Evolutionary conservation across 2,797 vertebrate genomes (phyloP), one percentile per base, ranked within the genome.

Genomic region (Oophaga sylvatica): DNA sequence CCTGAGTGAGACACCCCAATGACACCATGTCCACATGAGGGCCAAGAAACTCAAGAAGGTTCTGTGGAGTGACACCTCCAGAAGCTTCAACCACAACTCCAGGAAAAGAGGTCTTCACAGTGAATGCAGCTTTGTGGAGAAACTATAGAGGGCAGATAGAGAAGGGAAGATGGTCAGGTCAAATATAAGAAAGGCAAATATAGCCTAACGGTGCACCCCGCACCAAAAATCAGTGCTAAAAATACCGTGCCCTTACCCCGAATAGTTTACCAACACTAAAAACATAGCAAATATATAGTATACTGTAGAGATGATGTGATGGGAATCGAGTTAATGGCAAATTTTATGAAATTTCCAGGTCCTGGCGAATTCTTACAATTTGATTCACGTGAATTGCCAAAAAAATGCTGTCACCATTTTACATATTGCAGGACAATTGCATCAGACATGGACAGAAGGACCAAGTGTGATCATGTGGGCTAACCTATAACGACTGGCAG

Each of bases 1-100:
- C 96, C 86, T 97, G 96, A 6, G 96, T 97, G 71, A 97, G 94
- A 90, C 95, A 95, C 53, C 97, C 96, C 87, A 97, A 87, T 0
- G 97, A 97, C 89, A 97, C 92, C 65, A 97, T 85, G 12, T 97
- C 95, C 1, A 97, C 90, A 19, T 94, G 90, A 5, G 95, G 92
- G 10, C 95, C 95, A 5, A 96, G 94, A 91, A 94, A 96, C 56
- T 86, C 81, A 0, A 90, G 29, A 0, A 97, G 35, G 63, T 92
- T 95, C 4, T 90, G 90, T 17, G 94, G 92, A 0, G 90, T 94
- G 84, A 97, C 78, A 3, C 96, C 96, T 73, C 97, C 96, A 1
- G 96, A 97, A 71, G 95, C 96, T 90, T 97, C 96, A 57, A 97
- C 93, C 0, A 92, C 89, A 0, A 95, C 83, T 0, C 26, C 0